Evolutionary conservation across 2,797 vertebrate genomes (phyloP), one percentile per base, ranked within the genome.

Genomic region (Knipowitschia caucasica): DNA sequence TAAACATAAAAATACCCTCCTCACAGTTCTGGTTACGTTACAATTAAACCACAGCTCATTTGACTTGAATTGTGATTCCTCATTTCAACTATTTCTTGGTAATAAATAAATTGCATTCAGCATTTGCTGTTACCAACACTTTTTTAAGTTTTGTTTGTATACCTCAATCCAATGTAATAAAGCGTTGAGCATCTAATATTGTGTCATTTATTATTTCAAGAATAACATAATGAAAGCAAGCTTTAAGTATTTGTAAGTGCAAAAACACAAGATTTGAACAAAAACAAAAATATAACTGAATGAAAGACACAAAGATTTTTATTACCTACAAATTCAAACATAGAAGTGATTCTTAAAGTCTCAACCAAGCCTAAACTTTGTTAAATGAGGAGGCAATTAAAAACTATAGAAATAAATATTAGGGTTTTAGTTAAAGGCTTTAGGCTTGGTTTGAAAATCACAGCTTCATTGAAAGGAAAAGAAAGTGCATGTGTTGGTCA

Each of bases 151-250:
- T 88, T 89, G 74, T 88, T 84, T 86, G 78, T 80, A 20, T 12
- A 80, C 68, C 64, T 75, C 72, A 71, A 70, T 75, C 80, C 78
- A 73, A 78, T 82, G 75, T 67, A 90, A 86, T 90, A 91, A 90
- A 91, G 61, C 61, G 80, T 67, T 83, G 77, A 82, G 64, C 84
- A 88, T 90, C 89, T 88, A 78, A 86, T 7, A 62, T 70, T 69
- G 64, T 46, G 30, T 45, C 60, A 29, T 68, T 43, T 5, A 23
- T 53, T 51, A n/a, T 45, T 46, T 3, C 12, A 33, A 14, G 9
- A 38, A 59, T 29, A 50, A 40, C 2, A 62, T 63, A 12, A 54
- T n/a, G n/a, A 47, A 1, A 15, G 45, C 18, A 1, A 27, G 23
- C 55, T 7, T 46, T 21, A 29, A 47, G 10, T 50, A 18, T 9